A percentile compares a stretch with the other conserved stretches of the same genome.
These are phyloP conservation scores for Rhabdomys dilectus DNA, from an alignment of 2,113 vertebrate species.

Conservation along the genomic window DNA sequence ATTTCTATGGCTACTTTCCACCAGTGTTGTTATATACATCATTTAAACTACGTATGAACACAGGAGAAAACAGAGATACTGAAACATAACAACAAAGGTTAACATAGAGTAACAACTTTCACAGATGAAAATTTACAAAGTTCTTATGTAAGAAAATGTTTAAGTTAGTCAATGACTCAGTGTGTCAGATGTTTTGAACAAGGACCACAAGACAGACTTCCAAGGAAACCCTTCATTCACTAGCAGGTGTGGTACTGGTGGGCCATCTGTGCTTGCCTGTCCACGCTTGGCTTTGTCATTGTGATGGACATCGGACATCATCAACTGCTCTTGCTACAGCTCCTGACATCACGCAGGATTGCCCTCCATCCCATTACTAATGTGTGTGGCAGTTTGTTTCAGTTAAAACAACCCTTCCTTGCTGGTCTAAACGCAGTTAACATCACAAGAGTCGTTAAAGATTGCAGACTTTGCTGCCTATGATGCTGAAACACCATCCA, in stretches of 20 bases:
- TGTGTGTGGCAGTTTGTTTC: not conserved
- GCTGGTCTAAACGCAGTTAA: not conserved
- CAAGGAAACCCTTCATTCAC: not conserved
- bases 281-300: not conserved
- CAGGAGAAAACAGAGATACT: not conserved
- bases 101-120: not conserved
- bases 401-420: not conserved
- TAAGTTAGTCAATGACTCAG: not conserved
- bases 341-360: not conserved
- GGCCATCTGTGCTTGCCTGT: not conserved
- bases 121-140: not conserved
- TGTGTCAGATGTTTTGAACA: not conserved
- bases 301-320: not conserved
- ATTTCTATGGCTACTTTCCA: not conserved
- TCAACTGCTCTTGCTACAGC: not conserved
- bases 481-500: not conserved
- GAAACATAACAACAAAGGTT: not conserved
- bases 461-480: not conserved
- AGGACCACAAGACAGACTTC: not conserved
- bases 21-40: not conserved
- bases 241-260: not conserved
- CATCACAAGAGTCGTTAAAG: not conserved
- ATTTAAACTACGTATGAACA: not conserved
- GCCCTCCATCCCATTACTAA: not conserved
- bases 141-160: conserved; percentile 17